phyloP scores from a whole-genome alignment of 2,113 vertebrate species.

The Lophius piscatorius region DNA sequence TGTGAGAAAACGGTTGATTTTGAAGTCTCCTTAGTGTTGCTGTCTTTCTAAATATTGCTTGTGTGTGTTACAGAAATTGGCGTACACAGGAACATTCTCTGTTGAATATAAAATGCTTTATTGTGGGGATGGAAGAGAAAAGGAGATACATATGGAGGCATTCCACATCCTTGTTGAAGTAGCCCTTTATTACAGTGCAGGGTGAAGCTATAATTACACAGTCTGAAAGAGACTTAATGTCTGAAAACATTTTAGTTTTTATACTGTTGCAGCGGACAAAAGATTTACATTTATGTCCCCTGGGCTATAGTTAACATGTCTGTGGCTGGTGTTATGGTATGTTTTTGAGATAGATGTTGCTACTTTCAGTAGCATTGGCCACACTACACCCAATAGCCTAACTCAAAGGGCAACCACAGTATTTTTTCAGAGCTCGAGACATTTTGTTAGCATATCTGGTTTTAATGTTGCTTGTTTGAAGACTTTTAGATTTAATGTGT shows the following conservation, averaged over 20 bases:
- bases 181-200: constrained; percentile 73
- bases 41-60: constrained; percentile 14
- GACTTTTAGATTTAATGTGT: too few relatives aligned
- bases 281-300: constrained; percentile 50
- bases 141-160: constrained; percentile 52
- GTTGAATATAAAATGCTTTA: constrained; percentile 6
- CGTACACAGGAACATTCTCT: not conserved
- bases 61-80: not conserved
- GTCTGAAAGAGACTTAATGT: constrained; percentile 46
- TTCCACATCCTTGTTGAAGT: constrained; percentile 71
- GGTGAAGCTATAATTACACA: constrained; percentile 73
- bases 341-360: constrained; percentile 41
- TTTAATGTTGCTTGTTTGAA: too few relatives aligned
- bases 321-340: constrained; percentile 47
- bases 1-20: constrained; percentile 1
- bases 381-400: constrained; percentile 33
- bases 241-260: constrained; percentile 31
- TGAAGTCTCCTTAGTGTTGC: constrained; percentile 25
- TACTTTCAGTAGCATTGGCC: constrained; percentile 40
- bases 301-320: constrained; percentile 53
- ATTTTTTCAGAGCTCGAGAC: constrained; percentile 8
- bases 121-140: constrained; percentile 42
- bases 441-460: too few relatives aligned
- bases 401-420: constrained; percentile 20
- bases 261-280: constrained; percentile 54